A percentile compares a stretch with the other conserved stretches of the same genome.
Evolutionary conservation across 23 tunicate species (phyloP).

Genomic region (Halocynthia aurantium): DNA sequence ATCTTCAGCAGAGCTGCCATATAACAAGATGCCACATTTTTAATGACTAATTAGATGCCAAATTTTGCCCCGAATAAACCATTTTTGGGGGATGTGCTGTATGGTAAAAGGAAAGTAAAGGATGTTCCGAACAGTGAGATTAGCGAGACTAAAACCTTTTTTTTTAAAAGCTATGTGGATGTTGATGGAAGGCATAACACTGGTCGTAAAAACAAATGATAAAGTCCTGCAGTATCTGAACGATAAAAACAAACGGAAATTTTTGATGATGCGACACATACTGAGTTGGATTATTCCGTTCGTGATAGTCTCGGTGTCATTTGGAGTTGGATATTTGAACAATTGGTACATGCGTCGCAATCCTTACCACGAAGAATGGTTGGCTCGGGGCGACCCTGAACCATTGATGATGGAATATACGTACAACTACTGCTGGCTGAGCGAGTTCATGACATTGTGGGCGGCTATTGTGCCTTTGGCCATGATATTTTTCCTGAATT

Average conservation of each 20-base stretch:
- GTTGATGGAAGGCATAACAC: constrained; percentile 17
- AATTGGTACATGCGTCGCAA: constrained; percentile 1
- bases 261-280: not conserved
- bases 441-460: not conserved
- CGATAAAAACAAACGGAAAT: not conserved
- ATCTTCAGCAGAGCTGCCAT: too few relatives aligned
- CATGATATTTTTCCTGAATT: not conserved
- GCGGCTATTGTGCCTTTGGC: constrained; percentile 1
- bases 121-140: too few relatives aligned
- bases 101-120: too few relatives aligned
- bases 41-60: too few relatives aligned
- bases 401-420: not conserved
- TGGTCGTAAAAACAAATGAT: constrained; percentile 13
- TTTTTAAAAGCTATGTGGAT: constrained; percentile 11
- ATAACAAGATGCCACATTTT: too few relatives aligned
- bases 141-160: too few relatives aligned
- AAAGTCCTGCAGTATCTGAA: not conserved
- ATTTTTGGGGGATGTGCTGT: too few relatives aligned
- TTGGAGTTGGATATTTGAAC: not conserved
- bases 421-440: constrained; percentile 8
- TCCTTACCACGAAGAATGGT: not conserved
- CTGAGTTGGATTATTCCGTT: constrained; percentile 17
- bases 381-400: not conserved
- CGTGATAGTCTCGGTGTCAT: not conserved
- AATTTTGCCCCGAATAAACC: too few relatives aligned